Evolutionary conservation across 2,797 vertebrate species (phyloP), one percentile per base, ranked within the genome.

Genomic region (Gorsachius magnificus): DNA sequence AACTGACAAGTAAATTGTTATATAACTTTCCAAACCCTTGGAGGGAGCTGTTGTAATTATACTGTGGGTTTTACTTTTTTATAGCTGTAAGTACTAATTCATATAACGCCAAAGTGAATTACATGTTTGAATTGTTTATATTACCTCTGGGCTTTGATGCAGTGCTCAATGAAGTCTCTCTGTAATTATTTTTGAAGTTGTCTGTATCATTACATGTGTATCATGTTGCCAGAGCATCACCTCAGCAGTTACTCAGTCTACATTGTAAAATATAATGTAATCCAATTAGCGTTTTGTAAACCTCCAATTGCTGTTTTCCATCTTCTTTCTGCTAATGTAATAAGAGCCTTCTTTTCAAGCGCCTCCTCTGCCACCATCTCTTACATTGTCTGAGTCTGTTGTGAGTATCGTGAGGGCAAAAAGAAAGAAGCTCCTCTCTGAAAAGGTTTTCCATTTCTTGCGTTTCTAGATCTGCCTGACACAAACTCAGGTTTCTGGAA

Each of bases 151-250:
- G 64, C 69, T 81, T 91, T 89, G 60, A 83, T 86, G 56, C 36
- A 76, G 35, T 53, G 51, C 63, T 91, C 74, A 90, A 0, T 81
- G 71, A 93, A 89, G 53, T 83, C 70, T 51, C 26, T 68, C 36
- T 83, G 46, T 85, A 87, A 70, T 94, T 93, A 88, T 91, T 84
- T 84, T 72, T 78, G 53, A 82, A 75, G 57, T 95, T 76, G 20
- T 15, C 3, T 71, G 1, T 83, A 28, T 66, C 54, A 76, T 82
- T 88, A 79, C 25, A 41, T 31, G 82, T 60, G 5, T 88, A 35
- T 81, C 54, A 31, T 19, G 8, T 88, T 91, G 29, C 35, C 16
- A 80, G 54, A 90, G 38, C 70, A 89, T 84, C 77, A 76, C 78
- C 58, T 90, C 58, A 71, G 69, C 72, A 58, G 46, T 76, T 92